Evolutionary conservation across 2,888 invertebrate species (phyloP).

Genomic region (Caenorhabditis plicata): DNA sequence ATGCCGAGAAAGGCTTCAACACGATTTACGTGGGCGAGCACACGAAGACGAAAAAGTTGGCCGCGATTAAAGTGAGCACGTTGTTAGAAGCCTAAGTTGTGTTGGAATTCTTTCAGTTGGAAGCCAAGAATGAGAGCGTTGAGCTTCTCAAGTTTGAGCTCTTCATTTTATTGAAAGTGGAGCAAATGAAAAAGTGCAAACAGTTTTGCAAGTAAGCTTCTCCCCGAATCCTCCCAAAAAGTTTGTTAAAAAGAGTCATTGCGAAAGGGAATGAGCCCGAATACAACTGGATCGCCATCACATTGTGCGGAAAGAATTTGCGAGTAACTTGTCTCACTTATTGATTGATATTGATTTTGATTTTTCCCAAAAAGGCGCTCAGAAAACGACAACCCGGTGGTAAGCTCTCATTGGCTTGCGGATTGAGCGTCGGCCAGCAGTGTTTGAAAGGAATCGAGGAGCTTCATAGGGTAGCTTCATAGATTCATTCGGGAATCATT

Average conservation of each 20-base stretch:
- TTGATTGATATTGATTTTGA: too few species aligned
- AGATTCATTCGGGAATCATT: too few species aligned
- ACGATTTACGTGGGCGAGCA: slow-evolving; percentile 40
- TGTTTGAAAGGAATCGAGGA: slow-evolving; percentile 43
- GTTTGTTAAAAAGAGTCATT: slow-evolving; percentile 9
- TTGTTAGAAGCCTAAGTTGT: too few species aligned
- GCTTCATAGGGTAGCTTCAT: slow-evolving; percentile 28
- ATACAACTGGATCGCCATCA: slow-evolving; percentile 42
- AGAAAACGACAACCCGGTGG: slow-evolving; percentile 34
- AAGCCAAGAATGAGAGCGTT: slow-evolving; percentile 29
- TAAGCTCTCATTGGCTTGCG: slow-evolving; percentile 37
- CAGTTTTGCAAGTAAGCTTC: slow-evolving; percentile 31
- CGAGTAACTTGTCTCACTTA: too few species aligned
- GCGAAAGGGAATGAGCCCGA: slow-evolving; percentile 35
- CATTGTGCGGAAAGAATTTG: slow-evolving; percentile 40
- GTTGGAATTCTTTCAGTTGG: slow-evolving; percentile 31
- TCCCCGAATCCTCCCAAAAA: neutral
- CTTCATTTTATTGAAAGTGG: slow-evolving; percentile 33
- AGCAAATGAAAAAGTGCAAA: slow-evolving; percentile 29
- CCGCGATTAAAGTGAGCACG: slow-evolving; percentile 26
- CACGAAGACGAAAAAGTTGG: slow-evolving; percentile 16
- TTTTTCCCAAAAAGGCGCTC: slow-evolving; percentile 5
- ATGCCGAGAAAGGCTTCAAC: slow-evolving; percentile 38
- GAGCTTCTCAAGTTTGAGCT: slow-evolving; percentile 39
- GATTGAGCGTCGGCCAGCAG: slow-evolving; percentile 38